Evolutionary conservation across 2,113 vertebrate species (phyloP), one percentile per base, ranked within the genome.

Genomic region (Lamprotornis superbus): DNA sequence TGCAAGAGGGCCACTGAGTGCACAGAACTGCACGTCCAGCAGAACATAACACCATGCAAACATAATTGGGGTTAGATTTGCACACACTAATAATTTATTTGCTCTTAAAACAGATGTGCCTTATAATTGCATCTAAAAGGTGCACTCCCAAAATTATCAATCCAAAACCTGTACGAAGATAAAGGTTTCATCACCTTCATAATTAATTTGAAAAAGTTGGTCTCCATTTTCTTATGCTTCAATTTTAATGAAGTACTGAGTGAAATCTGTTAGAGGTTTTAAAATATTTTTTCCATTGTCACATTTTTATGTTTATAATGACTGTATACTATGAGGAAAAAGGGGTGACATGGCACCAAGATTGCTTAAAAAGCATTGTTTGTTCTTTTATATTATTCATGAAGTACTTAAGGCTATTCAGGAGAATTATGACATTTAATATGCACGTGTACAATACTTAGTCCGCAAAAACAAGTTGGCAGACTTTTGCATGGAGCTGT

Each of bases 361-460:
- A 68, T 76, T 75, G 42, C 37, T 83, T 74, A 52, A 33, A 20
- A 56, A 89, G 9, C 33, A 9, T 28, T 73, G 5, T 33, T 50
- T 76, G 7, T 75, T 67, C 12, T 91, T 83, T 53, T 65, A 24
- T 49, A 12, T 44, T 59, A 21, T 80, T 69, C 4, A 42, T 20
- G 1, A 76, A 69, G 11, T 53, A 57, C 15, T 67, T 56, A 17
- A 60, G 37, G 44, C 19, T 61, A 21, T 33, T 87, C 44, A 84
- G 28, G 28, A 60, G 49, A 65, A 37, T 42, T 9, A 5, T 25
- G 12, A 19, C 74, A 47, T 70, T 85, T 88, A 73, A 59, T 63
- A 77, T 25, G 27, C 35, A 50, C 0, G 0, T 33, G 11, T 65
- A 27, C 50, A 67, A 33, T 33, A 60, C 15, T 27, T 55, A 49